Percentiles rank a stretch among this genome's conserved stretches.
These are phyloP conservation scores for Tenthredo distinguenda DNA, from an alignment of 2,888 invertebrate species.

Conservation along the genomic window DNA sequence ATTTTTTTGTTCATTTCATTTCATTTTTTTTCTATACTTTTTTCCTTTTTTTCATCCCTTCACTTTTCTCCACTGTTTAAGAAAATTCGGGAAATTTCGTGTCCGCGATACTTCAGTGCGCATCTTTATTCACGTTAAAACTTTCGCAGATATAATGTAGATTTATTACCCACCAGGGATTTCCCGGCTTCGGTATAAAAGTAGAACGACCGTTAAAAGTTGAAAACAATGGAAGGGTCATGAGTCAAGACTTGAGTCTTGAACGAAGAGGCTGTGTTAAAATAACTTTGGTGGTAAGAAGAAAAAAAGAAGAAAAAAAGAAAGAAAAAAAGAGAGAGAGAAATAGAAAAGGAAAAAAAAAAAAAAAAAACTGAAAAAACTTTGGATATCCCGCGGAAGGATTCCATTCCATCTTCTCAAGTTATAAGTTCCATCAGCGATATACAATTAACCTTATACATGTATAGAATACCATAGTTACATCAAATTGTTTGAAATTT, in stretches of 20 bases:
- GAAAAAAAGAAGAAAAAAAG: not conserved
- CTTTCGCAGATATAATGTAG: slow-evolving; percentile 22
- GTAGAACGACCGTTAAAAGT: slow-evolving; percentile 35
- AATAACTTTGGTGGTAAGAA: slow-evolving; percentile 14
- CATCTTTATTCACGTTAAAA: slow-evolving; percentile 29
- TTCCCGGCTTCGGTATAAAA: slow-evolving; percentile 12
- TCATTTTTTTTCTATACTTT: not conserved
- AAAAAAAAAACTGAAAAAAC: not conserved
- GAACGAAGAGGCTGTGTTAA: slow-evolving; percentile 9
- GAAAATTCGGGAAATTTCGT: not conserved
- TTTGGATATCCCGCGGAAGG: not conserved
- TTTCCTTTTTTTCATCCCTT: not conserved
- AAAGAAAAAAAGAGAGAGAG: not conserved
- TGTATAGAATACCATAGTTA: too few species aligned
- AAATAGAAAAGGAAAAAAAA: not conserved
- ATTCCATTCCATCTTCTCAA: too few species aligned
- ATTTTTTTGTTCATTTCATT: not conserved
- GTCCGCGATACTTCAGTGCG: not conserved
- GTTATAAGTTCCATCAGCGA: too few species aligned
- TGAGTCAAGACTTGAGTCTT: slow-evolving; percentile 28
- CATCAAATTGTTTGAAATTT: too few species aligned
- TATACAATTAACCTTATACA: too few species aligned
- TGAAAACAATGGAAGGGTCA: slow-evolving; percentile 24
- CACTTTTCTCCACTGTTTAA: not conserved
- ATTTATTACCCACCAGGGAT: slow-evolving; percentile 19